phyloP scores from a whole-genome alignment of 2,113 vertebrate genomes.

The Stegastes partitus region DNA sequence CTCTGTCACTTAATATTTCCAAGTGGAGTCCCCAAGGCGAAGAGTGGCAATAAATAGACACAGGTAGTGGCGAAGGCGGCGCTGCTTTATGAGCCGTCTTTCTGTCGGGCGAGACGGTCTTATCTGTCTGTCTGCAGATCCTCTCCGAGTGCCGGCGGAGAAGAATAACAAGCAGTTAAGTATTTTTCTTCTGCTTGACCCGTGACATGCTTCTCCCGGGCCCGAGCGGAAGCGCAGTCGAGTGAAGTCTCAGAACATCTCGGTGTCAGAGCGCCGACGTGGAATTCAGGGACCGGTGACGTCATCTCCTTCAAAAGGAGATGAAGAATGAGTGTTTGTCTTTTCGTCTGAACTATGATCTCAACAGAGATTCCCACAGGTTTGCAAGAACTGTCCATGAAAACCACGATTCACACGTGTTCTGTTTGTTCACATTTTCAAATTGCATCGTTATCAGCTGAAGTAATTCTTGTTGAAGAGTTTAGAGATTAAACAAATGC shows the following conservation, averaged over 20 bases:
- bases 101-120: slow-evolving; percentile 64
- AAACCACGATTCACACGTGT: no score
- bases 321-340: slow-evolving; percentile 39
- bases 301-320: slow-evolving; percentile 20
- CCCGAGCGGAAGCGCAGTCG: slow-evolving; percentile 39
- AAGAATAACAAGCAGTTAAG: slow-evolving; percentile 76
- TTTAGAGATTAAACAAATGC: no score
- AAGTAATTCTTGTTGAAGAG: no score
- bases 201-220: slow-evolving; percentile 60
- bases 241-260: slow-evolving; percentile 51
- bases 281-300: slow-evolving; percentile 40
- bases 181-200: slow-evolving; percentile 76
- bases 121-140: slow-evolving; percentile 74
- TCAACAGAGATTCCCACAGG: no score
- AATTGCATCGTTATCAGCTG: no score
- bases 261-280: slow-evolving; percentile 78
- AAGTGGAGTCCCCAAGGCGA: slow-evolving; percentile 30
- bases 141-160: slow-evolving; percentile 61
- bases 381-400: no score
- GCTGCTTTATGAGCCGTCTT: slow-evolving; percentile 58
- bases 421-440: no score
- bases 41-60: slow-evolving; percentile 47
- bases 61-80: slow-evolving; percentile 34
- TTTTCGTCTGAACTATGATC: no score
- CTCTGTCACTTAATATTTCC: slow-evolving; percentile 48